A percentile compares a stretch with the other conserved stretches of the same genome.
Conservation (phyloP, 1,140 invertebrate genomes). For the Caenorhabditis elegans region DNA sequence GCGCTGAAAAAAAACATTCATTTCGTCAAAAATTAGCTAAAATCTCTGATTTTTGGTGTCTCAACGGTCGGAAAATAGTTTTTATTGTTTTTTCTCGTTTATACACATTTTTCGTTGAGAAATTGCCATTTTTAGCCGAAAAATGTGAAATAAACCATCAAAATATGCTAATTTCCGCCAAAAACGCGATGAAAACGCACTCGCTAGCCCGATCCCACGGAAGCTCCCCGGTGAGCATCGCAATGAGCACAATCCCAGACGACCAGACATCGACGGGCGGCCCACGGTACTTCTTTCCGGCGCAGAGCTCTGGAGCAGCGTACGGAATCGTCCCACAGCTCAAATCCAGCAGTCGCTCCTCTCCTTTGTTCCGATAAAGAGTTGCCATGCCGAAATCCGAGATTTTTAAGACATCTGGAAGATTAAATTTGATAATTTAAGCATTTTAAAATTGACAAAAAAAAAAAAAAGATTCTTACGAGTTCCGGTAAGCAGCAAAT, state of each 20-base stretch:
- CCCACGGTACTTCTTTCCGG: neutral
- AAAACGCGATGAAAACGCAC: neutral
- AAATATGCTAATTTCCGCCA: neutral
- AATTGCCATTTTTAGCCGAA: too few relatives aligned
- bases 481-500: slow-evolving; percentile 11
- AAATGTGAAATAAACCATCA: too few relatives aligned
- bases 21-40: too few relatives aligned
- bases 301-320: slow-evolving; percentile 26
- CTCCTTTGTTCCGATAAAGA: slow-evolving; percentile 15
- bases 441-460: neutral
- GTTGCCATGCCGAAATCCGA: slow-evolving; percentile 46
- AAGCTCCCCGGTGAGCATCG: slow-evolving; percentile 41
- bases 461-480: slow-evolving; percentile 19
- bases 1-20: neutral
- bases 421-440: neutral
- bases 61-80: too few relatives aligned
- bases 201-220: slow-evolving; percentile 32
- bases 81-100: too few relatives aligned
- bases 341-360: neutral
- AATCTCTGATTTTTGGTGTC: too few relatives aligned
- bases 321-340: slow-evolving; percentile 35
- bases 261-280: slow-evolving; percentile 42
- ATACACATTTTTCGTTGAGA: too few relatives aligned
- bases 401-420: slow-evolving; percentile 37
- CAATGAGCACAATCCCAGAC: slow-evolving; percentile 39